Percentiles rank a stretch among this genome's conserved stretches.
These are phyloP conservation scores for Drosophila athabasca DNA, from an alignment of 1,140 invertebrate genomes.

Conservation along the genomic window DNA sequence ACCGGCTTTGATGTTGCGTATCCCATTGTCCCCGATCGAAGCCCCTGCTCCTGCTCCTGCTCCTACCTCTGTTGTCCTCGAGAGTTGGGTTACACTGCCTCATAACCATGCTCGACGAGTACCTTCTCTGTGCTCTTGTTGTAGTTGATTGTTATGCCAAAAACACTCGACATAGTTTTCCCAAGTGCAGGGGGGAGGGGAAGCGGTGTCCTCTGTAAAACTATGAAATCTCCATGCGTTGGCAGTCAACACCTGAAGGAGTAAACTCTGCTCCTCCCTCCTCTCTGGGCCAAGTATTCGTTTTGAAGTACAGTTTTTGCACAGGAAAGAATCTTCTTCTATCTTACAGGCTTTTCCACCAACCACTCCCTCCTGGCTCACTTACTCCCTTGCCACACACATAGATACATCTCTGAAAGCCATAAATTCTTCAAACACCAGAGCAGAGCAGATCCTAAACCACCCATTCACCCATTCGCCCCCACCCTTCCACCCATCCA, in stretches of 20 bases:
- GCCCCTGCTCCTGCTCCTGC: conserved; percentile 25
- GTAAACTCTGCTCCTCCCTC: background rate
- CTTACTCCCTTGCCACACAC: conserved; percentile 45
- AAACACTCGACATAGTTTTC: conserved; percentile 69
- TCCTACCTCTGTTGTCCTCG: conserved; percentile 28
- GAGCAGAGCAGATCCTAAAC: conserved; percentile 69
- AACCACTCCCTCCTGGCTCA: conserved; percentile 19
- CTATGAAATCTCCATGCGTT: conserved; percentile 28
- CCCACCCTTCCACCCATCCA: conserved; percentile 4
- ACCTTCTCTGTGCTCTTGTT: conserved; percentile 34
- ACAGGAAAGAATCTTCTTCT: background rate
- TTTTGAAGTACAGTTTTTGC: conserved; percentile 30
- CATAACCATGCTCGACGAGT: background rate
- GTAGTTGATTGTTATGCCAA: conserved; percentile 55
- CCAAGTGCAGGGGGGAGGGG: background rate
- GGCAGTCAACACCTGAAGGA: conserved; percentile 56
- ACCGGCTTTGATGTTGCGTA: conserved; percentile 69
- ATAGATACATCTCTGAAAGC: conserved; percentile 80
- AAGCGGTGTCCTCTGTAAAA: conserved; percentile 3
- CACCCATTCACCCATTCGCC: conserved; percentile 29
- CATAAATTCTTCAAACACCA: conserved; percentile 82
- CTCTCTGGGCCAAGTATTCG: too few species aligned
- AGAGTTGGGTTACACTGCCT: conserved; percentile 61
- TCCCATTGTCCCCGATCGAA: conserved; percentile 50
- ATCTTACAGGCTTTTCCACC: background rate